Conservation (phyloP, 2,797 vertebrate species). For the Pitangus sulphuratus region DNA sequence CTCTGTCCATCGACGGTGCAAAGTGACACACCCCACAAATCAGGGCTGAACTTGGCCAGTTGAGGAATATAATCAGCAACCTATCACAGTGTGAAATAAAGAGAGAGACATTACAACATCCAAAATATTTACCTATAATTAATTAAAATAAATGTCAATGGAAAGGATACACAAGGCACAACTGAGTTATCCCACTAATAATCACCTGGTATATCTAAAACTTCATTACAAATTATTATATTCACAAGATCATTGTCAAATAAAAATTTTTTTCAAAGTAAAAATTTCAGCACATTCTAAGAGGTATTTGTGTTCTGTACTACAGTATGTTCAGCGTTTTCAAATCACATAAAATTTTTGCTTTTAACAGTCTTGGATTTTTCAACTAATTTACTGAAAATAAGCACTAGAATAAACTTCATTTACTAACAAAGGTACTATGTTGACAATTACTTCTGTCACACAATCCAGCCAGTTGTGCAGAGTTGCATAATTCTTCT, state of each 20-base stretch:
- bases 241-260: neutral
- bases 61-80: constrained; percentile 99
- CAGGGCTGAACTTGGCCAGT: constrained; percentile 95
- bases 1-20: constrained; percentile 98
- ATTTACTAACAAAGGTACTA: neutral
- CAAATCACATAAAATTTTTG: neutral
- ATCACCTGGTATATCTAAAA: neutral
- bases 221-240: neutral
- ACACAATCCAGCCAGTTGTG: neutral
- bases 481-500: neutral
- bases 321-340: neutral
- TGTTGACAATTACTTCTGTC: neutral
- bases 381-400: neutral
- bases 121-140: neutral
- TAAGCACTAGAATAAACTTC: neutral
- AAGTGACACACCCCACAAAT: constrained; percentile 94
- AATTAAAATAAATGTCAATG: neutral
- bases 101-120: neutral
- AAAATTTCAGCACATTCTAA: neutral
- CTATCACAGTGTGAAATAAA: constrained; percentile 69
- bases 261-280: neutral
- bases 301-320: neutral
- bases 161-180: neutral
- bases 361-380: neutral
- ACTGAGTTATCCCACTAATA: neutral